phyloP scores from a whole-genome alignment of 2,797 vertebrate genomes.

The Alosa sapidissima region DNA sequence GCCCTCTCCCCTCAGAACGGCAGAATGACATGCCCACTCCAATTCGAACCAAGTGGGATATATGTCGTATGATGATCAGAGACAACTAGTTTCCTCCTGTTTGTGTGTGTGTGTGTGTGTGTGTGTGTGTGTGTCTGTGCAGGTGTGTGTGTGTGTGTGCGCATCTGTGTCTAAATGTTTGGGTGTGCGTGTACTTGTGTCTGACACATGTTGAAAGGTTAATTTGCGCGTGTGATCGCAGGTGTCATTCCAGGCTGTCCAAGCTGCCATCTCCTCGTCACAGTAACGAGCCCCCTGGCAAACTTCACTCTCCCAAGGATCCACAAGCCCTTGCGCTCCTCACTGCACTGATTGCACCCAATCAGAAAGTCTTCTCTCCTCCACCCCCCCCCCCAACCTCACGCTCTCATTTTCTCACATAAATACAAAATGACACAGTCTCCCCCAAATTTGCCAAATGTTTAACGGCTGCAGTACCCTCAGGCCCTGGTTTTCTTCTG shows the following conservation, averaged over 20 bases:
- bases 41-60: not conserved
- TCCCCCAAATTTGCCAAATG: constrained; percentile 13
- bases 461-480: not conserved
- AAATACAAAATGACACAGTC: constrained; percentile 1
- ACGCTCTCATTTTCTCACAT: not conserved
- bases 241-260: not conserved
- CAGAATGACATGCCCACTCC: too few relatives aligned
- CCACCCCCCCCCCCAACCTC: not conserved
- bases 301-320: not conserved
- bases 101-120: not conserved
- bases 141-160: not conserved
- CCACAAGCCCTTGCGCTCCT: not conserved
- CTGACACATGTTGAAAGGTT: constrained; percentile 4
- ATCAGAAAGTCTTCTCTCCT: not conserved
- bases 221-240: not conserved
- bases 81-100: not conserved
- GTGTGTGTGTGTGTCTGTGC: constrained; percentile 12
- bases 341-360: not conserved
- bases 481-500: not conserved
- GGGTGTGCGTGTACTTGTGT: not conserved
- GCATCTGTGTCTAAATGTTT: not conserved
- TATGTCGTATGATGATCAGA: constrained; percentile 7
- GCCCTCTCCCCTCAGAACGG: too few relatives aligned
- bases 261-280: constrained; percentile 1
- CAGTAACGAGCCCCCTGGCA: not conserved